Evolutionary conservation across 2,113 vertebrate genomes (phyloP).

Genomic region (Heterotis niloticus): DNA sequence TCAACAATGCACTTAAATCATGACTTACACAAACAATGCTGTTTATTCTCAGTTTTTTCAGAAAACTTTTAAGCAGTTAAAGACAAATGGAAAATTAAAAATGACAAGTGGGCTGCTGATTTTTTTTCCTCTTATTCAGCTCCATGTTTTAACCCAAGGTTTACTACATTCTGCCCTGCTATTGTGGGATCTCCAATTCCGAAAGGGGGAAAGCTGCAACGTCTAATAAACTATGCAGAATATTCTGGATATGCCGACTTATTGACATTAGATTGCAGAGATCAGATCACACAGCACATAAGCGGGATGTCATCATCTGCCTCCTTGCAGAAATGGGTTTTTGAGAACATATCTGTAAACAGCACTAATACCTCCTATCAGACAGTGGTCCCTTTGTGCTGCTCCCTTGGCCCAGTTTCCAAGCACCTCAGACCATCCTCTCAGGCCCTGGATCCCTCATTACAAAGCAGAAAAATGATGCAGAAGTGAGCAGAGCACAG

Average conservation of each 20-base stretch:
- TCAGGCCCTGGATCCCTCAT: slow-evolving; percentile 6
- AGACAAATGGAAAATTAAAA: neutral
- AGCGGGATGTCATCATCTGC: neutral
- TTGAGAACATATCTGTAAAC: slow-evolving; percentile 18
- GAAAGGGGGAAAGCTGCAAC: neutral
- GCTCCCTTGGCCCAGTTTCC: neutral
- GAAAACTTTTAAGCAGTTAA: no score
- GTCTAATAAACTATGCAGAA: neutral
- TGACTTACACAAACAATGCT: no score
- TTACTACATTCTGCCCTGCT: no score
- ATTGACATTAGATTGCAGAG: neutral
- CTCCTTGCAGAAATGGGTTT: neutral
- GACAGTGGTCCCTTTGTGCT: slow-evolving; percentile 11
- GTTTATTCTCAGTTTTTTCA: no score
- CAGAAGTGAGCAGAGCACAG: neutral
- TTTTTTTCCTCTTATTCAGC: no score
- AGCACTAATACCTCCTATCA: neutral
- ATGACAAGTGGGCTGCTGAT: no score
- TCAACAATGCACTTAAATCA: no score
- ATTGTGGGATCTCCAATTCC: neutral
- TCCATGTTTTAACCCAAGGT: no score
- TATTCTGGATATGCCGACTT: neutral
- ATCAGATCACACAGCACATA: neutral
- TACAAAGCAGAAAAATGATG: neutral
- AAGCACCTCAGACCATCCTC: neutral